Evolutionary conservation across 2,113 vertebrate genomes (phyloP), one percentile per base, ranked within the genome.

Genomic region (Apistogramma diplotaenia): DNA sequence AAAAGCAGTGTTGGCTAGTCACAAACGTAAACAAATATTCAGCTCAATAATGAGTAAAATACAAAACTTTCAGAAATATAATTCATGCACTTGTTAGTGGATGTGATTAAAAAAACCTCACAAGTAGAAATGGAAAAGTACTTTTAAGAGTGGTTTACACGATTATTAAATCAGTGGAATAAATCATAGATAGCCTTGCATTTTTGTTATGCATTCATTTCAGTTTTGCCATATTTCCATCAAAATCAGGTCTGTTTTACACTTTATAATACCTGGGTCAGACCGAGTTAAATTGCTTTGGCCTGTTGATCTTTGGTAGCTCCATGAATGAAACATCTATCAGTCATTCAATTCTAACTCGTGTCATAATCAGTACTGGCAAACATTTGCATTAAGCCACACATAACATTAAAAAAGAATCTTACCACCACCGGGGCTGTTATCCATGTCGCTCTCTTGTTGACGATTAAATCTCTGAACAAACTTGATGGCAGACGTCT

Each of bases 351-450:
- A 18, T 31, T 21, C 16, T 55, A 51, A 70, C 18, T 55, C 10
- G 25, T n/a, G 54, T 53, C 31, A 76, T 56, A 33, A 27, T 76
- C 37, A 70, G 25, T 43, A 79, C 10, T 72, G 46, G 6, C 33
- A 29, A 74, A 31, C 18, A 5, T 13, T 9, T 21, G n/a, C 19
- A 58, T 3, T 8, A 49, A 43, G n/a, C 18, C 15, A 9, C 40
- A 72, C 2, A 75, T 21, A 27, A 57, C 46, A 3, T 25, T 5
- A 54, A 85, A 78, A 78, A 6, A 78, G 12, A 51, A 2, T 56
- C 91, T 91, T 88, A 94, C 93, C 91, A 43, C 93, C 86, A 16
- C 94, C 94, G 8, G 95, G 91, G 54, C 94, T 95, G 94, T 90
- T 92, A 74, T 96, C 95, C 95, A 96, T 96, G 9, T 74, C 79